Evolutionary conservation across 2,797 vertebrate genomes (phyloP).

Genomic region (Brotula barbata): DNA sequence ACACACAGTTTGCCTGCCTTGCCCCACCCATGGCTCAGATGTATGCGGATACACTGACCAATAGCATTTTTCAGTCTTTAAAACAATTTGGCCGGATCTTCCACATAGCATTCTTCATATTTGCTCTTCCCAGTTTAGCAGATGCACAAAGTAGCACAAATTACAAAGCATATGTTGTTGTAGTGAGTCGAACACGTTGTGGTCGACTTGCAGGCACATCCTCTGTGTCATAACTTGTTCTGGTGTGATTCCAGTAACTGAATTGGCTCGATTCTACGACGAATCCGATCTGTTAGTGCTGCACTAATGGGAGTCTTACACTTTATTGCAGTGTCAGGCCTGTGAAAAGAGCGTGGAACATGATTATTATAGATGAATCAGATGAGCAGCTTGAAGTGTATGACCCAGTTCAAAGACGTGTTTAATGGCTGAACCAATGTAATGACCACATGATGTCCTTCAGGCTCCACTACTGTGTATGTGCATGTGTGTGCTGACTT

Average conservation of each 20-base stretch:
- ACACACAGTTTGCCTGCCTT: constrained; percentile 21
- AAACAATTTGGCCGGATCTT: not conserved
- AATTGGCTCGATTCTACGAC: constrained; percentile 3
- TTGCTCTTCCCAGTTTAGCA: too few relatives aligned
- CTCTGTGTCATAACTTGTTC: constrained; percentile 23
- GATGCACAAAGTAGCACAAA: not conserved
- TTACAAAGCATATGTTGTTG: constrained; percentile 4
- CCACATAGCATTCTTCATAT: too few relatives aligned
- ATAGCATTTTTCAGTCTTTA: constrained; percentile 22
- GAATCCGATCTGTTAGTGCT: constrained; percentile 13
- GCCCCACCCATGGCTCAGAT: constrained; percentile 8
- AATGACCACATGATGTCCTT: constrained; percentile 33
- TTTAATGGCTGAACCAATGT: constrained; percentile 8
- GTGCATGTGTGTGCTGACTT: constrained; percentile 6
- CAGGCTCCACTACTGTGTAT: constrained; percentile 12
- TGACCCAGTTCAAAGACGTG: constrained; percentile 38
- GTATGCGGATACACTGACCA: constrained; percentile 19
- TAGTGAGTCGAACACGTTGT: constrained; percentile 16
- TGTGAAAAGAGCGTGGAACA: not conserved
- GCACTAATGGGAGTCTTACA: too few relatives aligned
- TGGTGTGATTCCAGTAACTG: constrained; percentile 2
- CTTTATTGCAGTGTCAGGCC: too few relatives aligned
- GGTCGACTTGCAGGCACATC: constrained; percentile 29
- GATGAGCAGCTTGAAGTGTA: constrained; percentile 39
- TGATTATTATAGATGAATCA: constrained; percentile 27